Evolutionary conservation across 2,797 vertebrate genomes (phyloP), one percentile per base, ranked within the genome.

Genomic region (Oreochromis grahami): DNA sequence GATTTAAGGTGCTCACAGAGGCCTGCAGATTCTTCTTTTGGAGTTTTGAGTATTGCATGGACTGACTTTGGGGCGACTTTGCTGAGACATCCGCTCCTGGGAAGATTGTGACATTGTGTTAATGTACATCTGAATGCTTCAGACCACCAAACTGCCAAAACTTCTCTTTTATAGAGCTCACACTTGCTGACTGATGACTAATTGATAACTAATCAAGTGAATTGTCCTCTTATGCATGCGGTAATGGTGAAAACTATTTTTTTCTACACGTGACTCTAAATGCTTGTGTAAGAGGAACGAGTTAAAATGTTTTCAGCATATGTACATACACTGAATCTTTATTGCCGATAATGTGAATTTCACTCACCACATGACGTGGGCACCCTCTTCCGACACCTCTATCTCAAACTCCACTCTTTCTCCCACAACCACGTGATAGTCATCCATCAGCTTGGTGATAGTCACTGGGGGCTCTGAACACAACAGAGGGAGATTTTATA

Each of bases 381-480:
- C 98, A 1, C 98, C 98, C 32, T 99, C 98, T 85, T 98, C 98
- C 0, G 98, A 98, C 80, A 98, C 98, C 87, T 98, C 98, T 0
- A 98, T 94, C 78, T 96, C 94, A 92, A 99, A 96, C 92, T 98
- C 97, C 88, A 98, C 97, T 55, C 96, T 96, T 79, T 98, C 98
- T 15, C 97, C 98, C 32, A 98, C 98, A 9, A 97, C 95, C 38
- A 98, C 97, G 14, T 98, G 98, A 76, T 98, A 98, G 93, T 99
- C 98, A 55, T 98, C 98, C 81, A 98, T 96, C 32, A 97, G 96
- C 43, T 96, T 97, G 81, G 87, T 87, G 74, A 98, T 96, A 86
- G 96, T 96, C 26, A 98, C 92, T 0, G 98, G 97, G 11, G 98
- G 98, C 60, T 98, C 98, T 98, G 88, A 14, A 53, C 15, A 19